These are phyloP conservation scores for Dryadula phaetusa DNA, from an alignment of 2,888 invertebrate genomes.

Conservation along the genomic window DNA sequence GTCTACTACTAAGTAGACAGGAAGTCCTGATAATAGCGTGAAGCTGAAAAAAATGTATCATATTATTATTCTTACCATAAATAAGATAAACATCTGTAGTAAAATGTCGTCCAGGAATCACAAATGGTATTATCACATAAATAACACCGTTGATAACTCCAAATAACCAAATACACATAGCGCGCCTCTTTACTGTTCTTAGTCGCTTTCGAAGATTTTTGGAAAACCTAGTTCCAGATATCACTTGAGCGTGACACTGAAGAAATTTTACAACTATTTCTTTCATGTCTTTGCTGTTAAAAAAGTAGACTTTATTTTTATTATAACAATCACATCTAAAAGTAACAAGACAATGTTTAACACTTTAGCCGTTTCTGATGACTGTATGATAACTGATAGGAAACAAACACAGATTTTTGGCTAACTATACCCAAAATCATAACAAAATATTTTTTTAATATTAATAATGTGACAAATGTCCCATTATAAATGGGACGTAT, in stretches of 20 bases:
- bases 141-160: conserved; percentile 56
- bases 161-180: conserved; percentile 57
- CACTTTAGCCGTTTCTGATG: no score
- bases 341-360: no score
- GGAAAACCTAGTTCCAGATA: conserved; percentile 52
- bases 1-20: no score
- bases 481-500: no score
- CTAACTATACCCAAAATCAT: no score
- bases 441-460: no score
- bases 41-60: neutral
- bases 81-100: conserved; percentile 54
- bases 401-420: no score
- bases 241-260: conserved; percentile 49
- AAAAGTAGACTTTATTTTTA: neutral
- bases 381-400: no score
- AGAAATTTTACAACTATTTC: conserved; percentile 52
- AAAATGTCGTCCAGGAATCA: conserved; percentile 57
- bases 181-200: conserved; percentile 58
- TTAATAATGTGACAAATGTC: no score
- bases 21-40: no score
- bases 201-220: conserved; percentile 52
- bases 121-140: conserved; percentile 52
- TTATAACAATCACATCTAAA: no score
- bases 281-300: conserved; percentile 52
- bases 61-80: conserved; percentile 50